Evolutionary conservation across 2,113 vertebrate species (phyloP).

Genomic region (Pseudolaguvia tuberculata): DNA sequence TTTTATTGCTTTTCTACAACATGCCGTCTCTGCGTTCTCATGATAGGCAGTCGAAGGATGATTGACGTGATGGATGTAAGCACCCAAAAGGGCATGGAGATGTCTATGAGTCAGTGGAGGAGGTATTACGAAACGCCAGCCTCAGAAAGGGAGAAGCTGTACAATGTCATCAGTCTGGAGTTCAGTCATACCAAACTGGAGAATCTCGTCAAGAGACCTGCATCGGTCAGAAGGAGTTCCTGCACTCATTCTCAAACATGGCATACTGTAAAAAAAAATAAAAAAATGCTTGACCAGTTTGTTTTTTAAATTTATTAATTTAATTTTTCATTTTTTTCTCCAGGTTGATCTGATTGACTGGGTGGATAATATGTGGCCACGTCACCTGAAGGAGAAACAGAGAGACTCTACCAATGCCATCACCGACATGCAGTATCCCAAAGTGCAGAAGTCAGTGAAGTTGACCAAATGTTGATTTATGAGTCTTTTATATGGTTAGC

Average conservation of each 20-base stretch:
- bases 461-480: constrained; percentile 27
- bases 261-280: background rate
- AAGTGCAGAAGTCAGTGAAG: constrained; percentile 90
- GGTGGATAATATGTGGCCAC: constrained; percentile 99
- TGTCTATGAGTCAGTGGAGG: constrained; percentile 98
- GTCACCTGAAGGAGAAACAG: constrained; percentile 94
- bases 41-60: constrained; percentile 86
- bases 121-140: constrained; percentile 93
- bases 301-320: too few species aligned
- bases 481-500: too few species aligned
- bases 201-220: constrained; percentile 91
- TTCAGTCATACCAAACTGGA: constrained; percentile 96
- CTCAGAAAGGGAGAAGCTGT: constrained; percentile 89
- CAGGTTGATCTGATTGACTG: constrained; percentile 98
- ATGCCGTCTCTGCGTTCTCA: background rate
- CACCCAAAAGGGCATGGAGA: constrained; percentile 96
- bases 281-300: too few species aligned
- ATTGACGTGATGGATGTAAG: constrained; percentile 98
- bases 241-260: background rate
- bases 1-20: too few species aligned
- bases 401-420: constrained; percentile 96
- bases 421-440: constrained; percentile 97
- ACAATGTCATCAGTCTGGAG: constrained; percentile 97
- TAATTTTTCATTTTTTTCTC: rapidly evolving
- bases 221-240: constrained; percentile 70